Evolutionary conservation across 2,113 vertebrate species (phyloP).

Genomic region (Blennius ocellaris): DNA sequence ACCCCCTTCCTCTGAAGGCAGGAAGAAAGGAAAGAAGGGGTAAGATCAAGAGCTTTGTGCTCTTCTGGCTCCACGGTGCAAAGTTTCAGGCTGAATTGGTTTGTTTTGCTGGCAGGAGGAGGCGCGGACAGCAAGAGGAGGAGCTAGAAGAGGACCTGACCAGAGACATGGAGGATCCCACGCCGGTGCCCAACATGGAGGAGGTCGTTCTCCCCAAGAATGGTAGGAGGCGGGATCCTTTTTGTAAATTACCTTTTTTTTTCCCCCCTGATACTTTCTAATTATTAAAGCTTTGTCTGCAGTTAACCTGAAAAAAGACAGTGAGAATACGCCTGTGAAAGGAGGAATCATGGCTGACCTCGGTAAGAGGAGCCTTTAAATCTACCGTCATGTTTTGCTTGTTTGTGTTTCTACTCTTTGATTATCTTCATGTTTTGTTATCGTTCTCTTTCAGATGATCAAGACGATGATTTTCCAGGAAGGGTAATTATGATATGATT

Average conservation of each 20-base stretch:
- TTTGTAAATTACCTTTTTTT: too few relatives aligned
- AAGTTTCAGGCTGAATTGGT: not conserved
- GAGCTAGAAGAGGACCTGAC: conserved; percentile 96
- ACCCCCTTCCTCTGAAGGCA: conserved; percentile 88
- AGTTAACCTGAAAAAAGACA: conserved; percentile 99
- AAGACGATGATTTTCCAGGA: conserved; percentile 93
- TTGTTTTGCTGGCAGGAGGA: conserved; percentile 78
- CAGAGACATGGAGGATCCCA: conserved; percentile 99
- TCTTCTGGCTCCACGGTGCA: not conserved
- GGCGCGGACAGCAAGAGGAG: conserved; percentile 90
- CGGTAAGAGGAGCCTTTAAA: conserved; percentile 79
- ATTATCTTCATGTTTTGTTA: not conserved
- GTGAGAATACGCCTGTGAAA: conserved; percentile 97
- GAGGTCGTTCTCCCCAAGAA: conserved; percentile 97
- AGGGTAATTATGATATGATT: conserved; percentile 84
- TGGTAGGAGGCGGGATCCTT: conserved; percentile 75
- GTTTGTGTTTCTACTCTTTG: not conserved
- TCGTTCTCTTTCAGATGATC: conserved; percentile 88
- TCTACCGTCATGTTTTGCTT: not conserved
- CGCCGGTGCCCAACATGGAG: conserved; percentile 95
- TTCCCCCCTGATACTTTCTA: not conserved
- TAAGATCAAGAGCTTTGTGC: conserved; percentile 58
- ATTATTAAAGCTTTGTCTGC: not conserved
- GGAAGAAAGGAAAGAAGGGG: conserved; percentile 97
- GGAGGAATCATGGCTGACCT: conserved; percentile 96